Conservation (phyloP, 2,888 invertebrate species). For the Melieria picta region DNA sequence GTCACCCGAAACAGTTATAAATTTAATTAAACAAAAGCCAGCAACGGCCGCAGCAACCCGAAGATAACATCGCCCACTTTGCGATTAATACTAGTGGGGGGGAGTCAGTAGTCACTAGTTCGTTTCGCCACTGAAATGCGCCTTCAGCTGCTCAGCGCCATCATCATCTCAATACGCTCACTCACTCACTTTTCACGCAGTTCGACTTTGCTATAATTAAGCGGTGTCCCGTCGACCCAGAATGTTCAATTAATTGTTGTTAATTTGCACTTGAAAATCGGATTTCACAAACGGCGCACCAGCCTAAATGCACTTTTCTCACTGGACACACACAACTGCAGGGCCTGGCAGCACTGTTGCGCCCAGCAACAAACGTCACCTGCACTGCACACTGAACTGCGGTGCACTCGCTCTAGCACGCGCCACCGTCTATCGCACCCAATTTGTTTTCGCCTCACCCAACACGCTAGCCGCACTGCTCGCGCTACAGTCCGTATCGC, state of each 20-base stretch:
- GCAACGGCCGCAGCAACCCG: conserved; percentile 14
- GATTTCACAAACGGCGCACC: conserved; percentile 25
- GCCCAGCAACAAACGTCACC: conserved; percentile 21
- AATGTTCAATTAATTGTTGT: conserved; percentile 2
- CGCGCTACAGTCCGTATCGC: not conserved
- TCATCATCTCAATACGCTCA: no score
- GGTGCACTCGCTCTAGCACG: not conserved
- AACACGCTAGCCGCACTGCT: not conserved
- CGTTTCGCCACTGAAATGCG: no score
- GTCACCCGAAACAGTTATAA: conserved; percentile 18
- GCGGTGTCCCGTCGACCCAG: not conserved
- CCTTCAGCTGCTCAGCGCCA: no score
- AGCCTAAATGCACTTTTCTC: conserved; percentile 24
- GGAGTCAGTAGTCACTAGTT: no score
- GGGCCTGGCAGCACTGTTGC: conserved; percentile 21
- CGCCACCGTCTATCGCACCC: not conserved
- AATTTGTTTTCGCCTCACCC: not conserved
- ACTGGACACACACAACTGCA: not conserved
- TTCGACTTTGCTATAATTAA: not conserved
- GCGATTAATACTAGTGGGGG: no score
- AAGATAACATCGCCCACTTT: not conserved
- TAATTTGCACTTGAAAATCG: conserved; percentile 12
- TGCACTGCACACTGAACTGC: not conserved
- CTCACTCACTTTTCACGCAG: not conserved
- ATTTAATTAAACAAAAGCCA: conserved; percentile 30